A percentile compares a stretch with the other conserved stretches of the same genome.
Evolutionary conservation across 2,888 invertebrate genomes (phyloP).

Genomic region (Acanthacorydalis orientalis): DNA sequence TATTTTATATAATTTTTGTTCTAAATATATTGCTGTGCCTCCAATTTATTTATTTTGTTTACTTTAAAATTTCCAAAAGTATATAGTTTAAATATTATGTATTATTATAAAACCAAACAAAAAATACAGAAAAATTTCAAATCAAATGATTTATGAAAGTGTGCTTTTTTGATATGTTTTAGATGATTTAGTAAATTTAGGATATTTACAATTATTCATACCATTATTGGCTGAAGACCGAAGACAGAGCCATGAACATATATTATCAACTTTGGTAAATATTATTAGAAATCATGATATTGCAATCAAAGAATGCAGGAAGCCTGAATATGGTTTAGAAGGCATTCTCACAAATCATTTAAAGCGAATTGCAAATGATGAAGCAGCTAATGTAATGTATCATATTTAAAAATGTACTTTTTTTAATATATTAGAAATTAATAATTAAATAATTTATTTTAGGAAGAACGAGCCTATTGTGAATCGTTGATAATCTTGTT

Average conservation of each 20-base stretch:
- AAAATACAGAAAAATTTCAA: too few relatives aligned
- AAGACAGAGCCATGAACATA: slow-evolving; percentile 29
- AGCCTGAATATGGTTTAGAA: slow-evolving; percentile 25
- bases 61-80: too few relatives aligned
- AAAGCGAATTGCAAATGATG: slow-evolving; percentile 22
- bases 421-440: slow-evolving; percentile 1
- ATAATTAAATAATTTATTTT: slow-evolving; percentile 5
- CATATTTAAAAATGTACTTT: background rate
- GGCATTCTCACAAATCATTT: slow-evolving; percentile 24
- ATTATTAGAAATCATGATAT: slow-evolving; percentile 27
- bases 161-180: background rate
- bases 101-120: too few relatives aligned
- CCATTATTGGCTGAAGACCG: slow-evolving; percentile 12
- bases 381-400: slow-evolving; percentile 23
- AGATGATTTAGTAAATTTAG: slow-evolving; percentile 13
- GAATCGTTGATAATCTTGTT: background rate
- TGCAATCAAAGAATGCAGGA: slow-evolving; percentile 25
- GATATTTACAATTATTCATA: slow-evolving; percentile 13
- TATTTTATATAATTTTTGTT: too few relatives aligned
- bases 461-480: slow-evolving; percentile 15
- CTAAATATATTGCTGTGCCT: too few relatives aligned
- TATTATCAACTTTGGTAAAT: slow-evolving; percentile 28
- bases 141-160: too few relatives aligned
- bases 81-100: too few relatives aligned
- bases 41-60: too few relatives aligned